phyloP scores from a whole-genome alignment of 92 coral and sea anemone species.

The Montipora capitata region DNA sequence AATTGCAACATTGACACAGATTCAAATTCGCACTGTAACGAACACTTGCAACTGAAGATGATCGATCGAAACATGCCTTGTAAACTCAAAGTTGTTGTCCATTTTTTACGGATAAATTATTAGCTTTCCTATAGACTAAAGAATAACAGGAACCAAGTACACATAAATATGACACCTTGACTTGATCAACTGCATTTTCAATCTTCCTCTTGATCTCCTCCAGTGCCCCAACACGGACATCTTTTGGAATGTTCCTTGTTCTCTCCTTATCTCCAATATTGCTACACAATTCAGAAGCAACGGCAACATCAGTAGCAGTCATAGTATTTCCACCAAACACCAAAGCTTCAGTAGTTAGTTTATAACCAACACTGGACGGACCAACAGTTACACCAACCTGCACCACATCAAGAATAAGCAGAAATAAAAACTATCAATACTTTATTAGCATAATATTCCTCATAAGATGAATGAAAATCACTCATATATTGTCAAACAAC shows the following conservation, averaged over 20 bases:
- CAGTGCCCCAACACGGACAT: slow-evolving; percentile 54
- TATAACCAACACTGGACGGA: slow-evolving; percentile 93
- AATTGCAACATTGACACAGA: too few species aligned
- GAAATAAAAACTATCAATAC: too few species aligned
- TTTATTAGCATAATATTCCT: too few species aligned
- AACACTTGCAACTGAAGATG: too few species aligned
- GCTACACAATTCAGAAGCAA: slow-evolving; percentile 80
- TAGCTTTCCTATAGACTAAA: too few species aligned
- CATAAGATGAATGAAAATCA: too few species aligned
- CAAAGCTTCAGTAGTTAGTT: slow-evolving; percentile 78
- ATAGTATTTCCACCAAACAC: slow-evolving; percentile 88
- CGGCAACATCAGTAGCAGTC: slow-evolving; percentile 95
- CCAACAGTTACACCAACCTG: slow-evolving; percentile 81
- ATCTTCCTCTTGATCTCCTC: slow-evolving; percentile 71
- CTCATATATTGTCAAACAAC: background rate
- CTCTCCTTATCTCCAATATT: slow-evolving; percentile 78
- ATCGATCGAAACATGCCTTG: too few species aligned
- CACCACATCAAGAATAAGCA: background rate
- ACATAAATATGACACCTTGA: slow-evolving; percentile 77
- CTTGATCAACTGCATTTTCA: slow-evolving; percentile 90
- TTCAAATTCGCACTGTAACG: too few species aligned
- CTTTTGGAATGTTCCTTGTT: slow-evolving; percentile 65
- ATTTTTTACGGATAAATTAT: too few species aligned
- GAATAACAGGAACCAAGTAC: background rate
- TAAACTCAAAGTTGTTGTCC: too few species aligned